A percentile compares a stretch with the other conserved stretches of the same genome.
These are phyloP conservation scores for Melangyna quadrimaculata DNA, from an alignment of 2,888 invertebrate species.

Conservation along the genomic window DNA sequence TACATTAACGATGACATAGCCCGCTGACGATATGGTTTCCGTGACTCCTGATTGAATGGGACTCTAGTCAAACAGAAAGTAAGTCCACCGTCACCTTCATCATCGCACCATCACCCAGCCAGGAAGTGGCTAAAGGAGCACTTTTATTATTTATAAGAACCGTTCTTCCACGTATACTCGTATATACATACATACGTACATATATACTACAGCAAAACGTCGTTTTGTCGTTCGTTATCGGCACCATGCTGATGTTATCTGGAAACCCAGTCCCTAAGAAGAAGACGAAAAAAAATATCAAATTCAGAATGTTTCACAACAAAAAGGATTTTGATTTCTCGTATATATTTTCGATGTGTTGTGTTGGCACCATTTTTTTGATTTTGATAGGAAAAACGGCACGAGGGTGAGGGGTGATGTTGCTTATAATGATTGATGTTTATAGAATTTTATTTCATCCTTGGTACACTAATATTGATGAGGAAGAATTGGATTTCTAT, in stretches of 20 bases:
- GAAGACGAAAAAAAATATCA: constrained; percentile 17
- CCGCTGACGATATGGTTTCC: constrained; percentile 24
- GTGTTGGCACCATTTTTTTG: constrained; percentile 34
- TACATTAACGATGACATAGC: constrained; percentile 64
- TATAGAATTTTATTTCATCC: neutral
- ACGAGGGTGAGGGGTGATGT: neutral
- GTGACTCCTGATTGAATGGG: constrained; percentile 1
- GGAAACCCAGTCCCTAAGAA: neutral
- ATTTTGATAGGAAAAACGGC: neutral
- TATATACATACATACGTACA: too few relatives aligned
- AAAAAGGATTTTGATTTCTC: constrained; percentile 61
- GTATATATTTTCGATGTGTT: constrained; percentile 31
- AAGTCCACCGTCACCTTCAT: too few relatives aligned
- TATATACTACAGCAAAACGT: neutral
- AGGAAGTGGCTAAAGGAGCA: constrained; percentile 32
- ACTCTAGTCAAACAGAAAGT: neutral
- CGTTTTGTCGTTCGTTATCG: constrained; percentile 5
- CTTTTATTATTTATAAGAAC: constrained; percentile 49
- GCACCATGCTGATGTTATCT: neutral
- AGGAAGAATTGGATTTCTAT: neutral
- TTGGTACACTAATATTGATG: neutral
- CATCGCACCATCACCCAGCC: neutral
- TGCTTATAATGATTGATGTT: constrained; percentile 1
- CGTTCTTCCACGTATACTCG: neutral
- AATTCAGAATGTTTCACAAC: constrained; percentile 36